A percentile compares a stretch with the other conserved stretches of the same genome.
phyloP scores from a whole-genome alignment of 2,888 invertebrate genomes.

The Aquatica leii region DNA sequence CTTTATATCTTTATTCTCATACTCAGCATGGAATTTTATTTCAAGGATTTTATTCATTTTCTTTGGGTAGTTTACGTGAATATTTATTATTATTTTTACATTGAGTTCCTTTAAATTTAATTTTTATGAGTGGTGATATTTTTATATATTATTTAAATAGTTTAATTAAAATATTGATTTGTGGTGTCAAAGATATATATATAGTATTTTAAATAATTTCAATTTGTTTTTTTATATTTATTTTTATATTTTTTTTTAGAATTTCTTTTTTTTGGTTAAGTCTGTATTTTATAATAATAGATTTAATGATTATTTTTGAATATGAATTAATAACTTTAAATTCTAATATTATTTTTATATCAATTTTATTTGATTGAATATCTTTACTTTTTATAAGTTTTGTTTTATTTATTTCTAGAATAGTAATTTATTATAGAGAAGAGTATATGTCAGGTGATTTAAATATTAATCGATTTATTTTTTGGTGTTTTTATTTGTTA shows the following conservation, averaged over 20 bases:
- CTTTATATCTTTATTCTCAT: slow-evolving; percentile 48
- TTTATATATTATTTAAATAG: slow-evolving; percentile 67
- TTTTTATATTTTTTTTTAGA: slow-evolving; percentile 62
- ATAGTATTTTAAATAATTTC: slow-evolving; percentile 63
- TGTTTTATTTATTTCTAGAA: slow-evolving; percentile 72
- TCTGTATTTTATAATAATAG: slow-evolving; percentile 56
- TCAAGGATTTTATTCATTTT: slow-evolving; percentile 64
- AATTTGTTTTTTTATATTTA: slow-evolving; percentile 65
- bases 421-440: slow-evolving; percentile 71
- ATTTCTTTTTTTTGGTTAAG: slow-evolving; percentile 57
- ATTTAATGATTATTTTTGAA: slow-evolving; percentile 65
- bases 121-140: slow-evolving; percentile 65
- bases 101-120: slow-evolving; percentile 70
- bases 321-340: slow-evolving; percentile 65
- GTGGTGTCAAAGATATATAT: slow-evolving; percentile 69
- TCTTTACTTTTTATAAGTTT: slow-evolving; percentile 65
- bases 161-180: slow-evolving; percentile 74
- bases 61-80: slow-evolving; percentile 63
- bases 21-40: slow-evolving; percentile 67
- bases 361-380: slow-evolving; percentile 71
- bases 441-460: slow-evolving; percentile 66
- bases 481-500: slow-evolving; percentile 71
- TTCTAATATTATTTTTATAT: slow-evolving; percentile 62
- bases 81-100: slow-evolving; percentile 57
- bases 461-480: slow-evolving; percentile 71